These are phyloP conservation scores for Protomyctophum bolini DNA, from an alignment of 2,113 vertebrate genomes.

Conservation along the genomic window DNA sequence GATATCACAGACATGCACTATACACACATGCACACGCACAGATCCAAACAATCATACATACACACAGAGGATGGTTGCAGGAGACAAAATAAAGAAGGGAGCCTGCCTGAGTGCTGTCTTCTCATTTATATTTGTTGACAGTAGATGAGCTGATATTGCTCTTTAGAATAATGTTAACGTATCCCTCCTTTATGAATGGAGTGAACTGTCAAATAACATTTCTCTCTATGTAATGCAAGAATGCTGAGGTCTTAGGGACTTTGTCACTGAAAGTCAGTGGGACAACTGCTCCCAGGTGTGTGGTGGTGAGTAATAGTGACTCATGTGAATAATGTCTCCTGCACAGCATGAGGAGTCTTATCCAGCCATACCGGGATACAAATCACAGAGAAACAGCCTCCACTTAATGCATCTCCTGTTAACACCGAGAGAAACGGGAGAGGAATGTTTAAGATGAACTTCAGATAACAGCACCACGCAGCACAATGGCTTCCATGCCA, in stretches of 20 bases:
- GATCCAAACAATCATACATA: not conserved
- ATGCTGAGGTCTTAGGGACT: not conserved
- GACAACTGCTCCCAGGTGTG: constrained; percentile 22
- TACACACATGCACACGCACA: constrained; percentile 21
- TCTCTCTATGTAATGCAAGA: not conserved
- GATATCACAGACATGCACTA: constrained; percentile 46
- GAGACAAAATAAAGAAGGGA: constrained; percentile 19
- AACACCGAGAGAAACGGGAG: constrained; percentile 26
- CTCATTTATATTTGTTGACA: not conserved
- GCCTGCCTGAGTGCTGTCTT: constrained; percentile 6
- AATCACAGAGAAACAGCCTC: not conserved
- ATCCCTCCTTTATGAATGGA: not conserved
- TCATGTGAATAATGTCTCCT: constrained; percentile 5
- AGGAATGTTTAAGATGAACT: constrained; percentile 50
- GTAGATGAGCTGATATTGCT: constrained; percentile 4
- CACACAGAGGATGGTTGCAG: constrained; percentile 15
- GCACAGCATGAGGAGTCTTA: not conserved
- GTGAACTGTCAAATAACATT: not conserved
- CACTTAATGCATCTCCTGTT: constrained; percentile 10
- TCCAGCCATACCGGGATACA: not conserved
- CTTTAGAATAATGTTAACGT: not conserved
- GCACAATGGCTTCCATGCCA: constrained; percentile 47
- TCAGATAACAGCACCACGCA: constrained; percentile 40
- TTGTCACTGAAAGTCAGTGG: not conserved
- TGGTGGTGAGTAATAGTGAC: constrained; percentile 9